phyloP scores from a whole-genome alignment of 2,797 vertebrate species.

The Yasuhikotakia modesta region DNA sequence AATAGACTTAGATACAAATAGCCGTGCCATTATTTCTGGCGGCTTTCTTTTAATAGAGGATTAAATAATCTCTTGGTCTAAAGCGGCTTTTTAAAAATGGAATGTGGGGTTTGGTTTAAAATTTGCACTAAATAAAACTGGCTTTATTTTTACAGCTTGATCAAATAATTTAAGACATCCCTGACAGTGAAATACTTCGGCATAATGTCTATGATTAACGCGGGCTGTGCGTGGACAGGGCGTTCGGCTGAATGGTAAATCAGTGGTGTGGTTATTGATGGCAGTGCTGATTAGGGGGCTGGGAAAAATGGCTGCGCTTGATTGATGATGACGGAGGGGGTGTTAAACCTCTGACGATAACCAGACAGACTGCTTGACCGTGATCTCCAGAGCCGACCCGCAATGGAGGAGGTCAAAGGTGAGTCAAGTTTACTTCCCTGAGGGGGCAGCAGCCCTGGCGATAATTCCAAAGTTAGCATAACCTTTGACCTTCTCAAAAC shows the following conservation, averaged over 20 bases:
- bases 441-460: conserved; percentile 36
- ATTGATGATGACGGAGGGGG: conserved; percentile 62
- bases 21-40: conserved; percentile 11
- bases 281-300: conserved; percentile 58
- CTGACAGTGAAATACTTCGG: conserved; percentile 34
- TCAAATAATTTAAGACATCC: conserved; percentile 42
- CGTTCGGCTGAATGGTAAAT: conserved; percentile 67
- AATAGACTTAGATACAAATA: conserved; percentile 35
- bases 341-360: conserved; percentile 45
- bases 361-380: conserved; percentile 54
- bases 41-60: conserved; percentile 32
- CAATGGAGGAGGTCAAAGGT: conserved; percentile 48
- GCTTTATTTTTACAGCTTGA: conserved; percentile 24
- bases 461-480: conserved; percentile 54
- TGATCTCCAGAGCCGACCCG: conserved; percentile 39
- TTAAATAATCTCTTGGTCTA: conserved; percentile 21
- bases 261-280: conserved; percentile 70
- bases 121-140: neutral
- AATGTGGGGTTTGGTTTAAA: neutral
- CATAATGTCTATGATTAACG: conserved; percentile 59
- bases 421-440: conserved; percentile 59
- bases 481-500: conserved; percentile 57
- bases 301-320: conserved; percentile 61
- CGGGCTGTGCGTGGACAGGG: conserved; percentile 18
- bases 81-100: conserved; percentile 10